These are phyloP conservation scores for Smithornis capensis DNA, from an alignment of 2,113 vertebrate genomes.

Conservation along the genomic window DNA sequence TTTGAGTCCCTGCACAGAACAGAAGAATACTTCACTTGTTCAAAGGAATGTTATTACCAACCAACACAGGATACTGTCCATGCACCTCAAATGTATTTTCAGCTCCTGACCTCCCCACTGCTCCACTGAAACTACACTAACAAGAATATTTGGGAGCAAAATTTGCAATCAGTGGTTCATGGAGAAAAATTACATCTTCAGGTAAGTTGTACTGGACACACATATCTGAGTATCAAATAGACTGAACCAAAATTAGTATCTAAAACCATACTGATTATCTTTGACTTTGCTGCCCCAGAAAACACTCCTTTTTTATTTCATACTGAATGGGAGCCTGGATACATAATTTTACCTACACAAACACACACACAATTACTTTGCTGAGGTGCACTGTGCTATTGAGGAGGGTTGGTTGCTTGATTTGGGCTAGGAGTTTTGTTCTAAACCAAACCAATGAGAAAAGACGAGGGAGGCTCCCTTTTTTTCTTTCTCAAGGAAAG, in stretches of 20 bases:
- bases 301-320: background rate
- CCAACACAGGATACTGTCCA: background rate
- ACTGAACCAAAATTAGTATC: background rate
- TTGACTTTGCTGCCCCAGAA: background rate
- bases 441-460: background rate
- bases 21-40: fast-evolving
- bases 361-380: background rate
- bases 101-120: background rate
- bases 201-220: background rate
- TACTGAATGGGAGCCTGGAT: background rate
- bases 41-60: background rate
- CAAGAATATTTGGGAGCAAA: background rate
- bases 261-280: fast-evolving
- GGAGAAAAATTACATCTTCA: background rate
- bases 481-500: background rate
- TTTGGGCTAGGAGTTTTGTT: background rate
- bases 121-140: background rate
- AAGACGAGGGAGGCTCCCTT: background rate
- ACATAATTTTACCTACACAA: background rate
- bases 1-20: background rate
- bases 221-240: background rate
- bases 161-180: background rate
- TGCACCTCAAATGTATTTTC: background rate
- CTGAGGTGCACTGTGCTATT: background rate
- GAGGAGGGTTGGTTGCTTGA: background rate